These are phyloP conservation scores for Astreopora myriophthalma DNA, from an alignment of 64 coral and sea anemone genomes.

Conservation along the genomic window DNA sequence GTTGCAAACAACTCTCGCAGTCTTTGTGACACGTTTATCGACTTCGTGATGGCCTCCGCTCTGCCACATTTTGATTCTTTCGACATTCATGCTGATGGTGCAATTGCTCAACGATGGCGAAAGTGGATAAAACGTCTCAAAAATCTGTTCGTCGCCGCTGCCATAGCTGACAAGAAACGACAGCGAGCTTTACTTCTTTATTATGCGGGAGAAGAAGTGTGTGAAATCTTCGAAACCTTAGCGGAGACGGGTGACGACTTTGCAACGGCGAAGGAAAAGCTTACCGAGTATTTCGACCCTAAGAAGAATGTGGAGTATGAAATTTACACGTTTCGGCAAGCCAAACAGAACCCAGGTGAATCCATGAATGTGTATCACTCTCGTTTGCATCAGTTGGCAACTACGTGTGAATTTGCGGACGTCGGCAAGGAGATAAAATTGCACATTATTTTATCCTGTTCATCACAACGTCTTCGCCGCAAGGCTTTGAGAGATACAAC, in stretches of 20 bases:
- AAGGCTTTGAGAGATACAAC: conserved; percentile 8
- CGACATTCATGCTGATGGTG: conserved; percentile 23
- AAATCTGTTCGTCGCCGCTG: conserved; percentile 29
- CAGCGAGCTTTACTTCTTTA: no score
- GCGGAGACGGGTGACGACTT: conserved; percentile 71
- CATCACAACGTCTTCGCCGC: conserved; percentile 28
- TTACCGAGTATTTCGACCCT: conserved; percentile 47
- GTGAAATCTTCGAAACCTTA: conserved; percentile 61
- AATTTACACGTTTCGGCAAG: conserved; percentile 55
- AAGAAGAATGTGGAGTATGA: conserved; percentile 61
- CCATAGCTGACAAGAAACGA: conserved; percentile 9
- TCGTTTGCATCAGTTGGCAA: conserved; percentile 46
- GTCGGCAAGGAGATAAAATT: conserved; percentile 55
- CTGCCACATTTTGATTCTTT: conserved; percentile 51
- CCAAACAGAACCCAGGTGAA: conserved; percentile 67
- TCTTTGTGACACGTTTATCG: conserved; percentile 16
- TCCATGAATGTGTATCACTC: conserved; percentile 58
- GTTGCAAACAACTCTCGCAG: neutral
- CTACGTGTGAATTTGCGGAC: conserved; percentile 50
- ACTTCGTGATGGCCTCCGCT: conserved; percentile 42
- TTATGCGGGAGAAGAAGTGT: neutral
- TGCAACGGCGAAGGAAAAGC: conserved; percentile 37
- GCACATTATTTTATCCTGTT: conserved; percentile 38
- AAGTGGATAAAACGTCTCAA: neutral
- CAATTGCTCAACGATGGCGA: no score